A percentile compares a stretch with the other conserved stretches of the same genome.
phyloP scores from a whole-genome alignment of 2,113 vertebrate species.

The Bos javanicus region DNA sequence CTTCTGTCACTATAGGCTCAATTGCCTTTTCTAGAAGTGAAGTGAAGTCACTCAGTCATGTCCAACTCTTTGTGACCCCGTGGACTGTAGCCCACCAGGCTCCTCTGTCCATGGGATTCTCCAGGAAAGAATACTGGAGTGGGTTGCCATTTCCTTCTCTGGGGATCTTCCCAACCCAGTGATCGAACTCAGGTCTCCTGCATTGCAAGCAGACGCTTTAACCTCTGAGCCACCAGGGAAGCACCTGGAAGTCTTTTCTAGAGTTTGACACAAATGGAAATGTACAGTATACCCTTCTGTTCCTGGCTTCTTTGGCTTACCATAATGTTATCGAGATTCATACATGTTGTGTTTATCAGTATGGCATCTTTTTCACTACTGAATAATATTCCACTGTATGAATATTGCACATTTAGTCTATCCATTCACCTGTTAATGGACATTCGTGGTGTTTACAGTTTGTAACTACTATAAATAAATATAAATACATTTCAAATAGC shows the following conservation, averaged over 20 bases:
- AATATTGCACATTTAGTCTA: neutral
- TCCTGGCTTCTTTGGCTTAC: neutral
- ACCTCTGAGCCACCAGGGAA: too few species aligned
- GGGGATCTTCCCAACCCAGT: too few species aligned
- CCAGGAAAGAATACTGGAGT: too few species aligned
- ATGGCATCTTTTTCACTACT: neutral
- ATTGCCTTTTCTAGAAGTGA: too few species aligned
- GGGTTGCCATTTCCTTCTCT: too few species aligned
- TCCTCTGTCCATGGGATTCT: too few species aligned
- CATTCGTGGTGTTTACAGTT: neutral
- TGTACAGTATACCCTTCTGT: neutral
- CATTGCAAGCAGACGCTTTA: too few species aligned
- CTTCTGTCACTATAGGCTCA: neutral
- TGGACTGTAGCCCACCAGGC: too few species aligned
- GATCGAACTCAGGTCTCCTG: too few species aligned
- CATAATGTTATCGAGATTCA: neutral
- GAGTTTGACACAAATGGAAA: neutral
- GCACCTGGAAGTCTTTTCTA: neutral
- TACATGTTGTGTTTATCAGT: neutral
- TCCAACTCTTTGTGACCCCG: too few species aligned
- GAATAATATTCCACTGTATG: neutral
- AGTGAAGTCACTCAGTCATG: too few species aligned
- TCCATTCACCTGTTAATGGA: neutral
- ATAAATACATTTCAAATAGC: neutral
- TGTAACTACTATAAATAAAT: neutral